Evolutionary conservation across 2,113 vertebrate species (phyloP).

Genomic region (Bungarus multicinctus): DNA sequence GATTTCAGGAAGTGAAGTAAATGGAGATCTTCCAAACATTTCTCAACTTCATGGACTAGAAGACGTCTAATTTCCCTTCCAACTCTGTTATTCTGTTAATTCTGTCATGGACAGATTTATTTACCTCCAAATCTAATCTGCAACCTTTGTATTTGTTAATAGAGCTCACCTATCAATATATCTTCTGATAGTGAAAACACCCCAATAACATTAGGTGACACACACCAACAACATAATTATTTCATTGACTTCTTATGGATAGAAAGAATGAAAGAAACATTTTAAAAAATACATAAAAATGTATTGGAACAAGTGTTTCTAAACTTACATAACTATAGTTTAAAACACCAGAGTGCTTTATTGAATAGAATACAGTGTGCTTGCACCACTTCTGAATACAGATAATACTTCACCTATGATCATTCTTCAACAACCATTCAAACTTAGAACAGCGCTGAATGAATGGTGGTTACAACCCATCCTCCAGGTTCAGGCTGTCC

Average conservation of each 20-base stretch:
- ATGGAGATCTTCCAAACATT: not conserved
- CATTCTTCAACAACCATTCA: not conserved
- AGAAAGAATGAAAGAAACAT: not conserved
- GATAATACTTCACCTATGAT: not conserved
- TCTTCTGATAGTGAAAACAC: not conserved
- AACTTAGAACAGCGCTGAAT: not conserved
- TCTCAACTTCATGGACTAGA: not conserved
- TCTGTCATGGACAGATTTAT: not conserved
- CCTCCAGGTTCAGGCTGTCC: not conserved
- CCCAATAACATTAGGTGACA: not conserved
- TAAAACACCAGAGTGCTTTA: not conserved
- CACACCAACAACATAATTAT: not conserved
- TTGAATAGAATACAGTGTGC: not conserved
- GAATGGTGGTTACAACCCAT: not conserved
- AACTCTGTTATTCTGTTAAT: too few species aligned
- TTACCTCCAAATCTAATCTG: not conserved
- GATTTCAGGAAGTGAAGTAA: not conserved
- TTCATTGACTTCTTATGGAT: not conserved
- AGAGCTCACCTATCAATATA: not conserved
- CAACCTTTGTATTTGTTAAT: not conserved
- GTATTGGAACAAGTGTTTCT: not conserved
- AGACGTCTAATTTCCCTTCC: too few species aligned
- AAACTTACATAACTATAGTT: not conserved
- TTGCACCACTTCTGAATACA: not conserved
- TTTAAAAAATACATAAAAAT: not conserved